Evolutionary conservation across 2,888 invertebrate genomes (phyloP).

Genomic region (Halictus quadricinctus): DNA sequence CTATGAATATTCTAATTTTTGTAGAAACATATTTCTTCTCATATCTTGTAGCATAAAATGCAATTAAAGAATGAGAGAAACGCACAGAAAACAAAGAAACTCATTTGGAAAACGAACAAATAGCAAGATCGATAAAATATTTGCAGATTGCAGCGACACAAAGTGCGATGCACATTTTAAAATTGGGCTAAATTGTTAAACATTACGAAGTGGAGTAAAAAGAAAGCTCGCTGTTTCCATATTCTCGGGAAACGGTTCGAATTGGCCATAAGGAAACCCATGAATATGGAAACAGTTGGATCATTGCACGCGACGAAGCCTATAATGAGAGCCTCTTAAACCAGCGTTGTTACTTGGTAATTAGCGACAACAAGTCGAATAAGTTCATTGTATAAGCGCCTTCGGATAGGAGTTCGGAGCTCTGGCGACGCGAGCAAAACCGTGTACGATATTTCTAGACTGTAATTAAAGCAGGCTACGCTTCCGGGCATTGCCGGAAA

Average conservation of each 20-base stretch:
- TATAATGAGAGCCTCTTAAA: not conserved
- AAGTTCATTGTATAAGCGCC: not conserved
- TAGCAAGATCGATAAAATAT: too few species aligned
- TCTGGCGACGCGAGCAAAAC: not conserved
- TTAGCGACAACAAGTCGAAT: slow-evolving; percentile 3
- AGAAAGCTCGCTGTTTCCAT: not conserved
- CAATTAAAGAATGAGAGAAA: too few species aligned
- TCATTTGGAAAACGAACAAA: too few species aligned
- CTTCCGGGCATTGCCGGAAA: slow-evolving; percentile 28
- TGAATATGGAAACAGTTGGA: slow-evolving; percentile 1
- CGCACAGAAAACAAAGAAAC: too few species aligned
- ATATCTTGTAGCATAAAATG: too few species aligned
- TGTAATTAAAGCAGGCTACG: not conserved
- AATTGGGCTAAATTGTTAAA: not conserved
- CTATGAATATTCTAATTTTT: too few species aligned
- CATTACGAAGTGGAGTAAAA: not conserved
- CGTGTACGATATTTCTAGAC: slow-evolving; percentile 3
- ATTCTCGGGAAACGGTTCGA: not conserved
- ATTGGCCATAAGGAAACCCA: not conserved
- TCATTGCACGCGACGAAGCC: not conserved
- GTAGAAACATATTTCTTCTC: too few species aligned
- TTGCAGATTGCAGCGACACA: too few species aligned
- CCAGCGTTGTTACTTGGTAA: not conserved
- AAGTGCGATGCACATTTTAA: not conserved
- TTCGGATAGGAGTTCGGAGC: not conserved